These are phyloP conservation scores for Leucopsar rothschildi DNA, from an alignment of 2,113 vertebrate species.

Conservation along the genomic window DNA sequence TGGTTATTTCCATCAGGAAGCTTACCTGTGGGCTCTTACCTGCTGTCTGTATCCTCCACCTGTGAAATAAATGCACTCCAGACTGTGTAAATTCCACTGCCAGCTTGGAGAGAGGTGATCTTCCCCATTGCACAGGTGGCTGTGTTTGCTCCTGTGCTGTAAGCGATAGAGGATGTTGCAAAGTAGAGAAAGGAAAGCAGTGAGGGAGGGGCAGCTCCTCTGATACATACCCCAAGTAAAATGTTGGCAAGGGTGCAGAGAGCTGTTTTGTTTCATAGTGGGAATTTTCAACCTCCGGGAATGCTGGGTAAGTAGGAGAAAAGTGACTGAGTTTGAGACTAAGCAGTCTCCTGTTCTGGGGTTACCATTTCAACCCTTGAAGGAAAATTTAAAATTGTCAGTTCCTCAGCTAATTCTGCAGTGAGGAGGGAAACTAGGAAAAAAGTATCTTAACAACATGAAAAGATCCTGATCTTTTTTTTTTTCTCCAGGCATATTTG, in stretches of 20 bases:
- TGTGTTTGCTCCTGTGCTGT: neutral
- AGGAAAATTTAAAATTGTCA: neutral
- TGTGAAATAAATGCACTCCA: neutral
- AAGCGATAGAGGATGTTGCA: neutral
- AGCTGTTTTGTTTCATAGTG: neutral
- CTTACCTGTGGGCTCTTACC: neutral
- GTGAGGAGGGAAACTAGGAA: neutral
- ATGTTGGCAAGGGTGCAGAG: neutral
- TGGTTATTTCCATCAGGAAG: neutral
- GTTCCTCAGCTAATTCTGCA: neutral
- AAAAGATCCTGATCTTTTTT: neutral
- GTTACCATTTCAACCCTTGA: conserved; percentile 2
- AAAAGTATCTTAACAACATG: neutral
- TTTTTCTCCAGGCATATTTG: neutral
- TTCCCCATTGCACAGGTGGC: rapidly evolving
- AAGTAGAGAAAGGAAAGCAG: neutral
- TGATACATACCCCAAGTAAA: neutral
- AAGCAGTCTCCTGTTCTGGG: neutral
- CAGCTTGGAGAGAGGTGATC: neutral
- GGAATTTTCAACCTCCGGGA: neutral
- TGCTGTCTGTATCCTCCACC: neutral
- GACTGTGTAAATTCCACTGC: neutral
- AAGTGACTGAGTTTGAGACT: neutral
- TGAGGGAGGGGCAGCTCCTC: neutral
- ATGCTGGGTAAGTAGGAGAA: neutral